Evolutionary conservation across 2,113 vertebrate genomes (phyloP), one percentile per base, ranked within the genome.

Genomic region (Setophaga kirtlandii): DNA sequence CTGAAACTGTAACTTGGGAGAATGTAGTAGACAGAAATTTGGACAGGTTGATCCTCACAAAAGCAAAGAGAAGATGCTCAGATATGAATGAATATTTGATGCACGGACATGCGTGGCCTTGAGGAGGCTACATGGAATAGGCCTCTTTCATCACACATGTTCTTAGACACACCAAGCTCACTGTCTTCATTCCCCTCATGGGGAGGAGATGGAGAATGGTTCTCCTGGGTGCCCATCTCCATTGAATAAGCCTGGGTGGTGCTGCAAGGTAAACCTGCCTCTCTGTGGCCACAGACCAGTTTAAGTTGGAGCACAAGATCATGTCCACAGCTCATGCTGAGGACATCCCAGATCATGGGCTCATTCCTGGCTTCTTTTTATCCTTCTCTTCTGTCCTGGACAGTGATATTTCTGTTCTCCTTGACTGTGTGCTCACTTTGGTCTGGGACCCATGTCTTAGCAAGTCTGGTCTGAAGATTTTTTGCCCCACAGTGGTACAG

Each of bases 221-320:
- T 9, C 23, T 65, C 15, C 15, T 19, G 13, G 15, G 15, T 62
- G 24, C 28, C 12, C 8, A 8, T 15, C 42, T 69, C 23, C 2
- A 1, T 15, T 80, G 18, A 23, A 5, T 28, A 47, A 58, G 56
- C 5, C 23, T 39, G 4, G 13, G 14, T 47, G 18, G n/a, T 58
- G n/a, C 46, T 47, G 20, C 0, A 0, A 49, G 20, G 16, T 60
- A 19, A 35, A 52, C 8, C 12, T n/a, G 30, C 53, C 21, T 39
- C 19, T 60, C 11, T 0, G 0, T 30, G 50, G n/a, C 9, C 58
- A 52, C 8, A 7, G 28, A 6, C 6, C 25, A 42, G 17, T 12
- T 85, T 33, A 53, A 20, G 15, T 13, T 86, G 37, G 23, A 79
- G 27, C 11, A 84, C 11, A 11, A 1, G 3, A n/a, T 70, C 27